Evolutionary conservation across 2,113 vertebrate species (phyloP).

Genomic region (Corapipo altera): DNA sequence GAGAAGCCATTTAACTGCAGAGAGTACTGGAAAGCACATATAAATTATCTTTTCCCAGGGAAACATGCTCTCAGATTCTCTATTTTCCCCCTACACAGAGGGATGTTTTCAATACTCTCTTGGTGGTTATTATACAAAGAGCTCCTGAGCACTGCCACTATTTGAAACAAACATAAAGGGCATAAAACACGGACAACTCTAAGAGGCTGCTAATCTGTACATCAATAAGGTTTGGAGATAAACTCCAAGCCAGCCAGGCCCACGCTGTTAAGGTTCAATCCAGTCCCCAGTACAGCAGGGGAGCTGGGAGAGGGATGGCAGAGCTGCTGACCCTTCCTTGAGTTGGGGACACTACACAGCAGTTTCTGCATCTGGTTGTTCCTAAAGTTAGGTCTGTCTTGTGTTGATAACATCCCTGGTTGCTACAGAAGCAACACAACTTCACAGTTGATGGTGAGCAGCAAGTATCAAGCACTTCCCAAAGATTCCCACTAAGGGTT

Average conservation of each 20-base stretch:
- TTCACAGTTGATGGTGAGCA: not conserved
- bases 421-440: not conserved
- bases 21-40: not conserved
- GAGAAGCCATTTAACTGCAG: not conserved
- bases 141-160: not conserved
- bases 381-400: not conserved
- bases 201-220: not conserved
- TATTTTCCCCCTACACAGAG: not conserved
- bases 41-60: not conserved
- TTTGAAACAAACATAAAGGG: not conserved
- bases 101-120: not conserved
- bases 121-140: not conserved
- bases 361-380: not conserved
- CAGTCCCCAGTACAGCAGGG: not conserved
- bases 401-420: not conserved
- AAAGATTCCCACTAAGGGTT: not conserved
- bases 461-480: not conserved
- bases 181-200: not conserved
- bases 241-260: not conserved
- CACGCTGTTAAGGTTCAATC: not conserved
- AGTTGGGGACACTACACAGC: not conserved
- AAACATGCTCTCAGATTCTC: not conserved
- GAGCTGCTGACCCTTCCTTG: not conserved
- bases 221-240: not conserved
- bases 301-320: not conserved